Percentiles rank a stretch among this genome's conserved stretches.
phyloP scores from a whole-genome alignment of 2,797 vertebrate genomes.

The Huso huso region DNA sequence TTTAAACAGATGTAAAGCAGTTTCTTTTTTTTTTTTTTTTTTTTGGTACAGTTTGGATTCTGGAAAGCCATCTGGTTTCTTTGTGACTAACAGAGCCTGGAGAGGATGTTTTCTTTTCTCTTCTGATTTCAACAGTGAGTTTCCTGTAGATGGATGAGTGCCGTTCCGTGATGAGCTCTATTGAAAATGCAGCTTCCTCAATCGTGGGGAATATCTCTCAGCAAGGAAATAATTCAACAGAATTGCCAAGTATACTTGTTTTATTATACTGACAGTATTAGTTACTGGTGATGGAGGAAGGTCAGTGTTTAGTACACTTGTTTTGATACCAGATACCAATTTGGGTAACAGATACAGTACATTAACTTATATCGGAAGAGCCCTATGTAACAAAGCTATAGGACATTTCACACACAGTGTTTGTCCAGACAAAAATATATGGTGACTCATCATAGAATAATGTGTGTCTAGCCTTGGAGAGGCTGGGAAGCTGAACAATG shows the following conservation, averaged over 20 bases:
- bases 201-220: neutral
- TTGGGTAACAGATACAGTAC: too few relatives aligned
- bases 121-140: conserved; percentile 14
- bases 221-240: neutral
- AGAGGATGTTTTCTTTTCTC: conserved; percentile 24
- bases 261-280: neutral
- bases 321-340: too few relatives aligned
- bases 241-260: neutral
- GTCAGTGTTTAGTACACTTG: too few relatives aligned
- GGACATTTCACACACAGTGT: too few relatives aligned
- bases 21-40: conserved; percentile 21
- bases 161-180: conserved; percentile 13
- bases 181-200: neutral
- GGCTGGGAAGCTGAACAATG: too few relatives aligned
- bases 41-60: conserved; percentile 1
- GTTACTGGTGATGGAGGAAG: neutral
- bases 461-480: too few relatives aligned
- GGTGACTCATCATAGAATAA: too few relatives aligned
- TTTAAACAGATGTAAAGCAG: conserved; percentile 44
- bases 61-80: conserved; percentile 24
- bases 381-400: too few relatives aligned
- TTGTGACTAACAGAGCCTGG: conserved; percentile 20
- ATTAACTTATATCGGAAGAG: too few relatives aligned
- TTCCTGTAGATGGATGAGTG: conserved; percentile 6
- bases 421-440: too few relatives aligned